These are phyloP conservation scores for Alethe castanea DNA, from an alignment of 2,113 vertebrate species.

Conservation along the genomic window DNA sequence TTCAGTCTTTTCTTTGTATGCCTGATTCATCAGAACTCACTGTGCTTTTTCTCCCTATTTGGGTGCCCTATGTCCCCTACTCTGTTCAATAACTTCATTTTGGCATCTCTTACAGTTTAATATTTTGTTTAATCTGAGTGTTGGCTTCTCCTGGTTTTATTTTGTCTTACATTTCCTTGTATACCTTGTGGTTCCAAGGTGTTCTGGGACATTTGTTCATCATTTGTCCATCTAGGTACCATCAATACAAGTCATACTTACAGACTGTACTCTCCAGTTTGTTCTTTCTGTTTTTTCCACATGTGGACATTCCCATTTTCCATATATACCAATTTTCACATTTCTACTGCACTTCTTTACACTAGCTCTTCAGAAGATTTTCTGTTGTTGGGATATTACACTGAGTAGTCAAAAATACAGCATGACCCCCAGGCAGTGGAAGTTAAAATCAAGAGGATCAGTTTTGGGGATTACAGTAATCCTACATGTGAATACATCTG, in stretches of 20 bases:
- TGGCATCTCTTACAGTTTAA: not conserved
- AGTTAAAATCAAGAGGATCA: not conserved
- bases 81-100: not conserved
- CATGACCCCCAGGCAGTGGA: not conserved
- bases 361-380: not conserved
- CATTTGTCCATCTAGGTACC: not conserved
- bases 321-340: not conserved
- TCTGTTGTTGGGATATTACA: not conserved
- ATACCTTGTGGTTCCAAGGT: not conserved
- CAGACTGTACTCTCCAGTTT: not conserved
- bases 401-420: not conserved
- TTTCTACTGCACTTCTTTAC: not conserved
- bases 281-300: not conserved
- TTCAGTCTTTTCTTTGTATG: not conserved
- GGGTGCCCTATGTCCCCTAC: not conserved
- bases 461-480: not conserved
- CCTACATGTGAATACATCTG: not conserved
- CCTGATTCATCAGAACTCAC: not conserved
- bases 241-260: not conserved
- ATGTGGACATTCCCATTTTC: not conserved
- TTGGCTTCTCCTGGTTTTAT: not conserved
- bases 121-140: not conserved
- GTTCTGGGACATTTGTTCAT: not conserved
- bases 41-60: not conserved
- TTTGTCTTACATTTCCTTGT: not conserved